Evolutionary conservation across 1,140 invertebrate genomes (phyloP).

Genomic region (Batillaria attramentaria): DNA sequence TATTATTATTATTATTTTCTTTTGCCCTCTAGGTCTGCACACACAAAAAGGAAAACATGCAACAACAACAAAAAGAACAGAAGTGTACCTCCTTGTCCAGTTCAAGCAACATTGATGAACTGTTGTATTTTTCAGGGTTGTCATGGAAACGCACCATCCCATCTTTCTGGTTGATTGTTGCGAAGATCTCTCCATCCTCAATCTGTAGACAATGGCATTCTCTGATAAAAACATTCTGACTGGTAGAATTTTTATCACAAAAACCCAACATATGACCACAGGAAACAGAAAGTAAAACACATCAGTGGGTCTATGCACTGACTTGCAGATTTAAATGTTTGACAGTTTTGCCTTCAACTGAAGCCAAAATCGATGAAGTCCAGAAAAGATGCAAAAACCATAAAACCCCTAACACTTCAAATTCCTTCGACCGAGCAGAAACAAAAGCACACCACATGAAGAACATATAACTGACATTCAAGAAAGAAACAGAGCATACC

Average conservation of each 20-base stretch:
- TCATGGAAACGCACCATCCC: constrained; percentile 98
- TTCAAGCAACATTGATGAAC: constrained; percentile 86
- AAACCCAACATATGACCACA: background rate
- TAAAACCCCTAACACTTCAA: no score
- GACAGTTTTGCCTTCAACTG: no score
- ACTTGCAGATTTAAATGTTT: no score
- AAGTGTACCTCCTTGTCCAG: constrained; percentile 86
- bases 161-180: constrained; percentile 97
- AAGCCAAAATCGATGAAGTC: no score
- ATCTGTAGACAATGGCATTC: constrained; percentile 79
- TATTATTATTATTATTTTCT: no score
- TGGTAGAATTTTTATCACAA: background rate
- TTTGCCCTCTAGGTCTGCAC: no score
- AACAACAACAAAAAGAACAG: background rate
- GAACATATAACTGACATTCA: background rate
- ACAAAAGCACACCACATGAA: background rate
- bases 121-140: constrained; percentile 95
- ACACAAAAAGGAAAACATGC: background rate
- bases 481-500: constrained; percentile 69
- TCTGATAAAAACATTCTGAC: background rate
- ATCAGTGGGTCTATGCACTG: no score
- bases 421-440: no score
- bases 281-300: background rate
- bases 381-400: no score
- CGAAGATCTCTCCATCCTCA: constrained; percentile 97